A percentile compares a stretch with the other conserved stretches of the same genome.
These are phyloP conservation scores for Daboia siamensis DNA, from an alignment of 2,113 vertebrate species.

Conservation along the genomic window DNA sequence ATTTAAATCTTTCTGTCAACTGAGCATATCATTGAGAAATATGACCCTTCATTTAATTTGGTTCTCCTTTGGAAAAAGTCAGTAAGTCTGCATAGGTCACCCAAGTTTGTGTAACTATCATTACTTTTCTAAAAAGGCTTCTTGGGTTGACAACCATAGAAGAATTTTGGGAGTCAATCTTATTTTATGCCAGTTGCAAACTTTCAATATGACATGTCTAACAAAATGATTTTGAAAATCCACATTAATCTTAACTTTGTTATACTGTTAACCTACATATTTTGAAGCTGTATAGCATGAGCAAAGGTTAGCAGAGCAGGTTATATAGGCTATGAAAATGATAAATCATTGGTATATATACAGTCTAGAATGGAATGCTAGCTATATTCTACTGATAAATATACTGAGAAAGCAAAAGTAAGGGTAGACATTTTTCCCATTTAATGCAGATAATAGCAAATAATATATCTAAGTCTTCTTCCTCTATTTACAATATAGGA, in stretches of 20 bases:
- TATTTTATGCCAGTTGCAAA: too few relatives aligned
- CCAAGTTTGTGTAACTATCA: neutral
- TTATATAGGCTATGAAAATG: neutral
- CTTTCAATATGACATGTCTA: neutral
- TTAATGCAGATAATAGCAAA: neutral
- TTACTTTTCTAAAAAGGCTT: neutral
- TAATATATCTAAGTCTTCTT: neutral
- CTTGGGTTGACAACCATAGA: neutral
- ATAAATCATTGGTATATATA: neutral
- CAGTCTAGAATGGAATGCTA: neutral
- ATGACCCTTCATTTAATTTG: neutral
- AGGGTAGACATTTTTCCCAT: neutral
- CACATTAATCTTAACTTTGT: neutral
- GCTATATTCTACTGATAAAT: neutral
- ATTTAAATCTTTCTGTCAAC: neutral
- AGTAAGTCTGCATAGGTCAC: neutral
- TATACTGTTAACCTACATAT: neutral
- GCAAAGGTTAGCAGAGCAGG: neutral
- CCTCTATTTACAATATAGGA: neutral
- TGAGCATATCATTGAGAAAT: neutral
- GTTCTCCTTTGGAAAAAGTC: neutral
- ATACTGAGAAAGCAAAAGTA: neutral
- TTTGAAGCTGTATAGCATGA: neutral
- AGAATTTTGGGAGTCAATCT: neutral
- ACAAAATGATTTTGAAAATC: neutral